A percentile compares a stretch with the other conserved stretches of the same genome.
These are phyloP conservation scores for Prunella fulvescens DNA, from an alignment of 2,113 vertebrate species.

Conservation along the genomic window DNA sequence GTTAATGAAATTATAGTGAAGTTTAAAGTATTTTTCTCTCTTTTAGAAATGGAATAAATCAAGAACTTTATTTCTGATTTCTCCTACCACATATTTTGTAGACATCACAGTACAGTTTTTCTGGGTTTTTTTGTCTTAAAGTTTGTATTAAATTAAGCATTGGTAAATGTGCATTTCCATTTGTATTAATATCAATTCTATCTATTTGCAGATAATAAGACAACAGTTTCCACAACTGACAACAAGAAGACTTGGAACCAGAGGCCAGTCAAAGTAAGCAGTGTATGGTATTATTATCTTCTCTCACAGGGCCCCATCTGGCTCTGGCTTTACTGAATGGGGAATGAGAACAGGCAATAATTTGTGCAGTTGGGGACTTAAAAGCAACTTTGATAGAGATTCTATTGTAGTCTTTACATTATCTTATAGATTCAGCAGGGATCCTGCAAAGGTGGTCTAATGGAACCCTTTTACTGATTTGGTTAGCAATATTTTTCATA, in stretches of 20 bases:
- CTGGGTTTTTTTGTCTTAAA: neutral
- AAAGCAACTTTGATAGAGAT: neutral
- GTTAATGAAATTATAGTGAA: neutral
- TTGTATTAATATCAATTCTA: constrained; percentile 13
- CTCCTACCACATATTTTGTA: neutral
- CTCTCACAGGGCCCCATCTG: neutral
- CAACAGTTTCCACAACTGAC: constrained; percentile 98
- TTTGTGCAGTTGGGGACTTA: neutral
- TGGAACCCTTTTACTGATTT: neutral
- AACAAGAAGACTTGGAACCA: constrained; percentile 93
- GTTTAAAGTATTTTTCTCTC: neutral
- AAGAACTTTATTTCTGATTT: neutral
- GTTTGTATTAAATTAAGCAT: neutral
- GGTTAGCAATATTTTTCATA: neutral
- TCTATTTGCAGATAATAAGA: constrained; percentile 89
- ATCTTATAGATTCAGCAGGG: neutral
- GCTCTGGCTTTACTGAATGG: neutral
- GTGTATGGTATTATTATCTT: neutral
- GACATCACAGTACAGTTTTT: neutral
- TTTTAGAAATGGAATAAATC: neutral
- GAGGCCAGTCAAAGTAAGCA: constrained; percentile 98
- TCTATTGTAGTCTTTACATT: neutral
- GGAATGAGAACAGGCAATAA: neutral
- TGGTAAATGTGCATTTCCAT: neutral
- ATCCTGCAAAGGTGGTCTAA: neutral